A percentile compares a stretch with the other conserved stretches of the same genome.
Conservation (phyloP, 2,797 vertebrate genomes). For the Uromys caudimaculatus region DNA sequence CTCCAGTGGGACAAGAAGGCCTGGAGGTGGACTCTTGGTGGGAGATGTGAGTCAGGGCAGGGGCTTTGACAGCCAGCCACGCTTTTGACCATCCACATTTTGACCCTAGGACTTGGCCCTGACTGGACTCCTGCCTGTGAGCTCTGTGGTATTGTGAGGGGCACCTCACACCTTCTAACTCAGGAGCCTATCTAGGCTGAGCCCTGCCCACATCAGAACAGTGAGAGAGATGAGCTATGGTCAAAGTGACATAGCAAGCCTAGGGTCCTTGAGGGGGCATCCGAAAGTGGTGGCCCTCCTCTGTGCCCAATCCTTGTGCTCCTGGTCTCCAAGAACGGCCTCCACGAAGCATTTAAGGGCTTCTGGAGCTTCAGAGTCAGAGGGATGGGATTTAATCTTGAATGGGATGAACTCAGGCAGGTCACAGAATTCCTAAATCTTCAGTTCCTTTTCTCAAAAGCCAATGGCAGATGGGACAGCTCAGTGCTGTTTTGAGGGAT, state of each 20-base stretch:
- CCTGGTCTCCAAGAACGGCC: no score
- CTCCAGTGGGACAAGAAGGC: neutral
- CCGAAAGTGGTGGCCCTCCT: neutral
- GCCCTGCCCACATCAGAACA: no score
- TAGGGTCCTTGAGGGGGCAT: no score
- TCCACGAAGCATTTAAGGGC: rapidly evolving
- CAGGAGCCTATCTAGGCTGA: neutral
- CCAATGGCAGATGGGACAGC: neutral
- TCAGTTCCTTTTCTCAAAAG: neutral
- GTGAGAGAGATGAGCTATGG: neutral
- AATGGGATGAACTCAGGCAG: neutral
- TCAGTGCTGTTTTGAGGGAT: rapidly evolving
- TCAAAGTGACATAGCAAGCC: no score
- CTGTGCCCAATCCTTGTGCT: neutral
- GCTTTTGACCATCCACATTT: rapidly evolving
- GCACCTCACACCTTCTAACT: neutral
- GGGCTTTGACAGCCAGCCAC: neutral
- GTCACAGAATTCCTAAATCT: neutral
- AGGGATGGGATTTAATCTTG: neutral
- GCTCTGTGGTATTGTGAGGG: no score
- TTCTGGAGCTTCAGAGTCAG: rapidly evolving
- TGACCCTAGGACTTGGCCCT: neutral
- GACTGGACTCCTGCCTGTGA: neutral
- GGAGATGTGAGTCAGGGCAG: neutral
- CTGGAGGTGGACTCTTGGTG: neutral